Conservation (phyloP, 2,888 invertebrate species). For the Hydrotaea diabolus region DNA sequence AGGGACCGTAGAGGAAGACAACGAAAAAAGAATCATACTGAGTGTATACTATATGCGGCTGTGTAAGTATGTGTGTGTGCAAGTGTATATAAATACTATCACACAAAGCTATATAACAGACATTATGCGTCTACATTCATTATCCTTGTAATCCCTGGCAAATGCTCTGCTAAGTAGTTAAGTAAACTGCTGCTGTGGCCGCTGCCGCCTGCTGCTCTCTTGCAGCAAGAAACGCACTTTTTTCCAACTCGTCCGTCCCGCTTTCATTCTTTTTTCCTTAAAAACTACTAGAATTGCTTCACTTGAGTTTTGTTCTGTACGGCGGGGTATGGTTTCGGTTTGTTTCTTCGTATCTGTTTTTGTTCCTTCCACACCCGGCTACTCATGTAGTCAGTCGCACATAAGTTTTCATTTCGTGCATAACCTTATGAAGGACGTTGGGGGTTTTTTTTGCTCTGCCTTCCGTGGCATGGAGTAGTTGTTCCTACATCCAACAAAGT, state of each 20-base stretch:
- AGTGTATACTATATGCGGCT: background rate
- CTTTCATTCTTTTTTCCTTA: constrained; percentile 1
- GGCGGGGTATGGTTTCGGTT: constrained; percentile 22
- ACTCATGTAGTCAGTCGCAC: no score
- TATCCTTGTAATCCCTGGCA: constrained; percentile 65
- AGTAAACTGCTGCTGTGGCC: constrained; percentile 61
- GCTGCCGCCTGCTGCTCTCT: constrained; percentile 37
- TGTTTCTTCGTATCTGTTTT: constrained; percentile 14
- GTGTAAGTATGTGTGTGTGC: background rate
- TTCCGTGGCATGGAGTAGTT: background rate
- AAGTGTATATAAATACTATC: background rate
- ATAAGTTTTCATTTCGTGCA: constrained; percentile 2
- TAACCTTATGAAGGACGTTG: constrained; percentile 29
- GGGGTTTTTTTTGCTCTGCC: constrained; percentile 30
- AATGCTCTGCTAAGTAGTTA: constrained; percentile 65
- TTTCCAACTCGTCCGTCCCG: no score
- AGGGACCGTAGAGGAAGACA: background rate
- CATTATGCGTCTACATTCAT: constrained; percentile 61
- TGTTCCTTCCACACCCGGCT: background rate
- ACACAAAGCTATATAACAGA: constrained; percentile 42
- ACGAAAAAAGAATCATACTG: no score
- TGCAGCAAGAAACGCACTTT: constrained; percentile 49
- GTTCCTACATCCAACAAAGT: constrained; percentile 38
- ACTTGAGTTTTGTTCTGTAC: constrained; percentile 33
- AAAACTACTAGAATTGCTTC: constrained; percentile 54